A percentile compares a stretch with the other conserved stretches of the same genome.
Evolutionary conservation across 2,113 vertebrate genomes (phyloP).

Genomic region (Takifugu bimaculatus): DNA sequence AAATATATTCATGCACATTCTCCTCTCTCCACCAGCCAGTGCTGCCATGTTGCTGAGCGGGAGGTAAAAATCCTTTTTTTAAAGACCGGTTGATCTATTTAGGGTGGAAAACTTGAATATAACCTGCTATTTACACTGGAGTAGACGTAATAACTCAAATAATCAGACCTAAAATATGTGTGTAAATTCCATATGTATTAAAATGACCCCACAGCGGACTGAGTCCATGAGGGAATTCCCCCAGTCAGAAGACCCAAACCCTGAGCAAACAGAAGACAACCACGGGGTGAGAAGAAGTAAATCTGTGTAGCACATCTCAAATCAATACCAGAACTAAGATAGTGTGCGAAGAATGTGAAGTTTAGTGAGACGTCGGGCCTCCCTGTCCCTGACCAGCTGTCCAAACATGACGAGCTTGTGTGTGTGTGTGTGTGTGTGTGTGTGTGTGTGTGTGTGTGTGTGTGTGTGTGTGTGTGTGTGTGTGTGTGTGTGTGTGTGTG

Average conservation of each 20-base stretch:
- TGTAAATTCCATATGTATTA: conserved; percentile 28
- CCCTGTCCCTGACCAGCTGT: neutral
- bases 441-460: conserved; percentile 18
- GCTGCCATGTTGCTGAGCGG: neutral
- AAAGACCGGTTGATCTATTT: no score
- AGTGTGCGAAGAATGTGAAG: conserved; percentile 41
- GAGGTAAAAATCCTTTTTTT: no score
- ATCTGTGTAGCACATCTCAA: conserved; percentile 35
- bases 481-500: conserved; percentile 38
- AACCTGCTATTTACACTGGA: neutral
- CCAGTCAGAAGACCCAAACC: conserved; percentile 28
- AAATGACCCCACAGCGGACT: neutral
- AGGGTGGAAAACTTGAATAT: no score
- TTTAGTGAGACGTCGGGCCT: conserved; percentile 49
- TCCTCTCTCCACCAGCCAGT: neutral
- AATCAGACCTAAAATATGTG: conserved; percentile 9
- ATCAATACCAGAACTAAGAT: conserved; percentile 43
- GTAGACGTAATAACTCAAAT: neutral
- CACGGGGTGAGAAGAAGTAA: conserved; percentile 19
- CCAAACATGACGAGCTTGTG: conserved; percentile 39
- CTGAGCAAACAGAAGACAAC: conserved; percentile 27
- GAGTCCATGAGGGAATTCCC: conserved; percentile 16
- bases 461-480: conserved; percentile 28
- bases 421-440: conserved; percentile 19
- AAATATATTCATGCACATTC: conserved; percentile 27